Evolutionary conservation across 1,140 invertebrate genomes (phyloP), one percentile per base, ranked within the genome.

Genomic region (Sminthurinus signatus): DNA sequence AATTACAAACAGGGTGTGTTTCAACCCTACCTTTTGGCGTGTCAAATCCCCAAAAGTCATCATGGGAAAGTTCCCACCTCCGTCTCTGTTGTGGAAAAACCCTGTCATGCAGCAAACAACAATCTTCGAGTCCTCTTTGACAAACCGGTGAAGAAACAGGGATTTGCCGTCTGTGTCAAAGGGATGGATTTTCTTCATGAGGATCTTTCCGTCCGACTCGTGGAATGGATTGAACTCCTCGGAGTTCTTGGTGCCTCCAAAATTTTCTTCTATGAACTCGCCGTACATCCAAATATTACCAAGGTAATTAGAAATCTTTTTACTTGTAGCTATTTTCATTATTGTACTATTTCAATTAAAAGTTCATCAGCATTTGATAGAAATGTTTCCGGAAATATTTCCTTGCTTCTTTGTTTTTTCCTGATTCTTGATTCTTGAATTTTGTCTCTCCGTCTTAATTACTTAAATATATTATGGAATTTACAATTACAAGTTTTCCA

Each of bases 151-250:
- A 80, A 80, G 42, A 86, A 89, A 71, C 85, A 88, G 72, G 85
- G 86, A 1, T 94, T 96, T 75, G 93, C 91, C 0, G 92, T 96
- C 0, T 97, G 94, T 75, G 93, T 96, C 19, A 97, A 96, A 73
- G 80, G 94, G 82, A 76, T 97, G 15, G 92, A 96, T 75, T 96
- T 96, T 70, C 80, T 93, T 0, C 87, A 93, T 74, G 89, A 94
- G 73, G 93, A 96, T 76, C 75, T 95, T 0, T 93, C 89, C 0
- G 88, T 93, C 0, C 79, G 90, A 15, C 78, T 96, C 4, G 84
- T 96, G n/a, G 93, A 97, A 76, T 97, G 94, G 94, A 88, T 97
- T 64, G 92, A 96, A 76, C 78, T 94, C 42, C 79, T 96, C 0
- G 82, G 83, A 25, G 80, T 93, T 4, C 79, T 97, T 5, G 93